A percentile compares a stretch with the other conserved stretches of the same genome.
These are phyloP conservation scores for Rhinoraja longicauda DNA, from an alignment of 2,797 vertebrate genomes.

Conservation along the genomic window DNA sequence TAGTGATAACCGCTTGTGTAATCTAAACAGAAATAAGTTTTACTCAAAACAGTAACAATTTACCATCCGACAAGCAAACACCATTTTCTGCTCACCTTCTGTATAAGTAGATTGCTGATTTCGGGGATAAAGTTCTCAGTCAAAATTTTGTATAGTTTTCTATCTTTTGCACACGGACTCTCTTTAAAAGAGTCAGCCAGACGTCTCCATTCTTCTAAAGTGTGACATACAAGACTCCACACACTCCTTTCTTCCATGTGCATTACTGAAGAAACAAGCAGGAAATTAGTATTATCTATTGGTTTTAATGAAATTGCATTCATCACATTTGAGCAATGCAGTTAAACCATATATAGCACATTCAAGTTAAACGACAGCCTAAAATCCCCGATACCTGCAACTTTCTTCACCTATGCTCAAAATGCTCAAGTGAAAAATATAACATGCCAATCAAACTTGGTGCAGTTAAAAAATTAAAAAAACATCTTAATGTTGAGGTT, in stretches of 20 bases:
- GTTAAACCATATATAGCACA: background rate
- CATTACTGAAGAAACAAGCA: background rate
- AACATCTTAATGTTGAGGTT: background rate
- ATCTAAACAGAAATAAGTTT: background rate
- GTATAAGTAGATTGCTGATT: slow-evolving; percentile 12
- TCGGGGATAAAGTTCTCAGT: slow-evolving; percentile 32
- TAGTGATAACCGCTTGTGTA: background rate
- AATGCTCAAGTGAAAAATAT: background rate
- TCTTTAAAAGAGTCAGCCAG: slow-evolving; percentile 18
- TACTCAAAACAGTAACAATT: background rate
- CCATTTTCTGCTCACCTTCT: slow-evolving; percentile 37
- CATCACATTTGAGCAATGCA: background rate
- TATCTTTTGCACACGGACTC: slow-evolving; percentile 34
- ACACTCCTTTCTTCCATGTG: background rate
- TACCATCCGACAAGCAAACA: background rate
- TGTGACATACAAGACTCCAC: slow-evolving; percentile 38
- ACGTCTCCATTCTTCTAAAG: slow-evolving; percentile 29
- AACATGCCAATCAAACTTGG: background rate
- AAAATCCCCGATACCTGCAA: no score
- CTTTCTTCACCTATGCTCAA: background rate
- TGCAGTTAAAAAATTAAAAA: background rate
- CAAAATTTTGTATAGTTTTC: slow-evolving; percentile 36
- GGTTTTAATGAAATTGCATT: background rate
- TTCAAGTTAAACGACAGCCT: background rate
- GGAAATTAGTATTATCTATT: background rate